These are phyloP conservation scores for Drosophila antonietae DNA, from an alignment of 2,888 invertebrate species.

Conservation along the genomic window DNA sequence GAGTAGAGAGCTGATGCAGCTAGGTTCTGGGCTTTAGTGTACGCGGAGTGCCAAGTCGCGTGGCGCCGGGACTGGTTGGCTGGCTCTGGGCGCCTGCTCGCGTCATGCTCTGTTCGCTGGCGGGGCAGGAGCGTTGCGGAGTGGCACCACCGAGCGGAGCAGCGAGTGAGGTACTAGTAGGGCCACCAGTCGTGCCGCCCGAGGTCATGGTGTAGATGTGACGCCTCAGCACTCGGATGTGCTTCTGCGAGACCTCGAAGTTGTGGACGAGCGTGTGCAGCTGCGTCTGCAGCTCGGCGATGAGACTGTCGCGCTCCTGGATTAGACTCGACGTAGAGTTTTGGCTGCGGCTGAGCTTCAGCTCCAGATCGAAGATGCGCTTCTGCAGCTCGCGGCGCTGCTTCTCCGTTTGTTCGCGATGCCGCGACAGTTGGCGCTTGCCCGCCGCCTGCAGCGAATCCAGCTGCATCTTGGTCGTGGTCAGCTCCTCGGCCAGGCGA, in stretches of 20 bases:
- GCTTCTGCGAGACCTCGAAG: constrained; percentile 84
- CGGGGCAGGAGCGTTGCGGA: constrained; percentile 14
- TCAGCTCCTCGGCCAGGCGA: constrained; percentile 73
- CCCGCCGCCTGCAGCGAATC: constrained; percentile 73
- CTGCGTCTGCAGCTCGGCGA: constrained; percentile 82
- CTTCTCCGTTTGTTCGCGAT: constrained; percentile 82
- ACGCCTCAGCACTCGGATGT: constrained; percentile 82
- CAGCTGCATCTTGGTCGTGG: constrained; percentile 72
- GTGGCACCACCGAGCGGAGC: background rate
- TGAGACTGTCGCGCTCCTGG: constrained; percentile 83
- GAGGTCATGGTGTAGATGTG: constrained; percentile 82
- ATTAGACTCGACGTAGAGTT: constrained; percentile 81
- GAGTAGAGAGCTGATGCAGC: background rate
- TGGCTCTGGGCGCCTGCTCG: constrained; percentile 17
- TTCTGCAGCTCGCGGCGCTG: constrained; percentile 81
- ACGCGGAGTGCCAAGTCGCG: constrained; percentile 47
- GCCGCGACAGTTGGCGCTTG: constrained; percentile 79
- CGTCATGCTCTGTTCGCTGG: constrained; percentile 29
- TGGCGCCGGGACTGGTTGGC: constrained; percentile 15
- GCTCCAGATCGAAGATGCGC: constrained; percentile 82
- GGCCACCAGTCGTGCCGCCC: constrained; percentile 8
- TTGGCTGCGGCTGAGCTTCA: constrained; percentile 82
- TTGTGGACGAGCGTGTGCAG: constrained; percentile 82
- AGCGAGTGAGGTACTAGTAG: background rate
- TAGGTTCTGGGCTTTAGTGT: constrained; percentile 43